Conservation (phyloP, 2,113 vertebrate genomes). For the Orcinus orca region DNA sequence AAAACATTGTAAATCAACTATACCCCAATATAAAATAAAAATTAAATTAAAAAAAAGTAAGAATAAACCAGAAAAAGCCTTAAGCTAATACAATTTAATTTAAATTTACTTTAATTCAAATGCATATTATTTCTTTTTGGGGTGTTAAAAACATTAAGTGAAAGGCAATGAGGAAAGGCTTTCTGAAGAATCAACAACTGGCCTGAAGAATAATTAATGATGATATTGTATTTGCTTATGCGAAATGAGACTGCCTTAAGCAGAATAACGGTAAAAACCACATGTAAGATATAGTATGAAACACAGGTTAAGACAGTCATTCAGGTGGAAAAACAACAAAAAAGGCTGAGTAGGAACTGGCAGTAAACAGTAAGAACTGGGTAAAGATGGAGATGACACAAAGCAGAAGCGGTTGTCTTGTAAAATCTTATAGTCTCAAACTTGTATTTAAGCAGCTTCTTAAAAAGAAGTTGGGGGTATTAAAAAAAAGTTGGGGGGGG, state of each 20-base stretch:
- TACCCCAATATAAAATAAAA: not conserved
- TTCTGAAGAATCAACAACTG: not conserved
- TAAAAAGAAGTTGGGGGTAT: not conserved
- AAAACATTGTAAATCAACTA: not conserved
- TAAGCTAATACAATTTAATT: constrained; percentile 25
- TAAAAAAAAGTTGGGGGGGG: not conserved
- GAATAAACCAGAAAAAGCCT: not conserved
- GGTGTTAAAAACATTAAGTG: not conserved
- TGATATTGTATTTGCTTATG: not conserved
- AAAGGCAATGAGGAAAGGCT: not conserved
- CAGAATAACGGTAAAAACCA: not conserved
- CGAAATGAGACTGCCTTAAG: not conserved
- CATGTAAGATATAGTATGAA: not conserved
- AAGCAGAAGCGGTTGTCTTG: not conserved
- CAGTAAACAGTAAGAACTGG: not conserved
- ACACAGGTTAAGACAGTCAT: not conserved
- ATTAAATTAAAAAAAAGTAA: not conserved
- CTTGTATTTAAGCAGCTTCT: not conserved
- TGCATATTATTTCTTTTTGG: not conserved
- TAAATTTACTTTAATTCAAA: not conserved
- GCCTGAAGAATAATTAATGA: not conserved
- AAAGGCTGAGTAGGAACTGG: not conserved
- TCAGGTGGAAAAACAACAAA: not conserved
- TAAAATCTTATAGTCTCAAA: not conserved
- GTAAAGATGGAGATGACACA: not conserved